A percentile compares a stretch with the other conserved stretches of the same genome.
These are phyloP conservation scores for Numenius arquata DNA, from an alignment of 2,113 vertebrate genomes.

Conservation along the genomic window DNA sequence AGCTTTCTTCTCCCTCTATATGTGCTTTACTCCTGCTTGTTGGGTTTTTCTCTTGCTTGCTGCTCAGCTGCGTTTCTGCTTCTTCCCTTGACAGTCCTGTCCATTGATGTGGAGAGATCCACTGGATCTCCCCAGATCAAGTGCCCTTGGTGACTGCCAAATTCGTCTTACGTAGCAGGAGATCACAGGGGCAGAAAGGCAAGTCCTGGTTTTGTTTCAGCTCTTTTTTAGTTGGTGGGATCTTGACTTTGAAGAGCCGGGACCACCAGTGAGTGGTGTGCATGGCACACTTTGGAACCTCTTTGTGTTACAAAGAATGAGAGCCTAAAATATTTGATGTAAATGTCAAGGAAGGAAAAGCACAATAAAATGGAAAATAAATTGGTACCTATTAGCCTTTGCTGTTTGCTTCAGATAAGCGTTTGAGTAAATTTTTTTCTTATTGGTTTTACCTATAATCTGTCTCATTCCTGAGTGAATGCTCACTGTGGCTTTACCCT, in stretches of 20 bases:
- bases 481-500: neutral
- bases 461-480: neutral
- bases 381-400: neutral
- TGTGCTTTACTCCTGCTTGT: neutral
- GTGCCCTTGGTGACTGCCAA: neutral
- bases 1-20: neutral
- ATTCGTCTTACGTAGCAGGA: accelerated
- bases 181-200: neutral
- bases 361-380: neutral
- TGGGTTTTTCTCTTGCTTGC: neutral
- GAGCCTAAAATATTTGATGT: neutral
- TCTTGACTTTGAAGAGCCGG: neutral
- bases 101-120: neutral
- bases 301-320: neutral
- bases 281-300: neutral
- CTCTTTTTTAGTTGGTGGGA: neutral
- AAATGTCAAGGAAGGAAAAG: neutral
- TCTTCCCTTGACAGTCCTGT: accelerated
- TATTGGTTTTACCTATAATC: neutral
- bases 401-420: neutral
- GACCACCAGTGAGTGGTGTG: neutral
- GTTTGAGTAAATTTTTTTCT: neutral
- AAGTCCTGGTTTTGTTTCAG: neutral
- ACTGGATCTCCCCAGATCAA: neutral
- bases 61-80: neutral